A percentile compares a stretch with the other conserved stretches of the same genome.
phyloP scores from a whole-genome alignment of 2,797 vertebrate genomes.

The Bufotes viridis region DNA sequence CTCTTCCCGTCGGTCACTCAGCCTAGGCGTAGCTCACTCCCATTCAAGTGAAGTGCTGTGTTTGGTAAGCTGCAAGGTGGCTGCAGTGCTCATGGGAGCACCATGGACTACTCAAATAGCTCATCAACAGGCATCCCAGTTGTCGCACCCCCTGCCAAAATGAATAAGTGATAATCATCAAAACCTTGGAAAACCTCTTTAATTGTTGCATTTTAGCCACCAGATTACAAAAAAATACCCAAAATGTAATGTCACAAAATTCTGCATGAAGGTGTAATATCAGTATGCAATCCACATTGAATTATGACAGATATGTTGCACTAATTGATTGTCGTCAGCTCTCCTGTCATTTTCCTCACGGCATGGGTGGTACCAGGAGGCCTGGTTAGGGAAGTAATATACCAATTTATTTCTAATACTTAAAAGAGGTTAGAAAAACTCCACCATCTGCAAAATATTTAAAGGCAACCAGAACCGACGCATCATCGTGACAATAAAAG shows the following conservation, averaged over 20 bases:
- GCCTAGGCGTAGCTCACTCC: too few species aligned
- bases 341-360: not conserved
- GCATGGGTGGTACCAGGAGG: not conserved
- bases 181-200: not conserved
- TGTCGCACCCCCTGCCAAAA: too few species aligned
- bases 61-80: too few species aligned
- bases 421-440: conserved; percentile 9
- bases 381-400: not conserved
- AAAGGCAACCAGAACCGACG: not conserved
- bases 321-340: conserved; percentile 3
- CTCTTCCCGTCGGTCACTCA: too few species aligned
- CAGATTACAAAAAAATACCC: not conserved
- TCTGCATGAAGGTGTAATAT: not conserved
- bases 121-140: too few species aligned
- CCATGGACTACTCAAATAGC: too few species aligned
- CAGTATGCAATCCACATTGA: not conserved
- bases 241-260: not conserved
- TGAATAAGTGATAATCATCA: too few species aligned
- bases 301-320: not conserved
- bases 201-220: not conserved
- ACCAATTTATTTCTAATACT: not conserved
- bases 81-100: too few species aligned
- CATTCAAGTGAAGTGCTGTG: too few species aligned
- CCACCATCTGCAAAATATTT: not conserved
- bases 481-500: not conserved